Evolutionary conservation across 2,113 vertebrate genomes (phyloP), one percentile per base, ranked within the genome.

Genomic region (Xyliphius kryptos): DNA sequence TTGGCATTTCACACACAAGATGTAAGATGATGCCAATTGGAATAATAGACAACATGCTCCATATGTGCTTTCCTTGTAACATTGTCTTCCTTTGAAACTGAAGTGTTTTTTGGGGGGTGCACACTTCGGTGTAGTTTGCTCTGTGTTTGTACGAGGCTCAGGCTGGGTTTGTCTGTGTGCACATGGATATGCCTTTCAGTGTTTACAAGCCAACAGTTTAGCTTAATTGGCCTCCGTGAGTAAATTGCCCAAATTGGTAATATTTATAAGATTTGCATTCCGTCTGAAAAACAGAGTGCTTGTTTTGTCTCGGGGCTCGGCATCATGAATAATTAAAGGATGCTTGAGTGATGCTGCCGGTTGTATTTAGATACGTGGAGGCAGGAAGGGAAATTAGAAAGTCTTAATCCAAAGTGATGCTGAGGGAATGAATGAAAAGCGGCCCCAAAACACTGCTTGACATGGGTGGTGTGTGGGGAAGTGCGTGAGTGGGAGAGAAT

Each of bases 111-210:
- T 47, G 50, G 16, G 61, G 62, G 63, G 47, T 51, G 69, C 13
- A 19, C 12, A 9, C 36, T 38, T 16, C 52, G 57, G 57, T 51
- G 26, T 46, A n/a, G 6, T 46, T n/a, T 15, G 14, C 13, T 12
- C 40, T 69, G 77, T 79, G 79, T 77, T 80, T 80, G 81, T 74
- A 77, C 71, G 69, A 71, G 64, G 71, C 68, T 64, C 71, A 68
- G 77, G 81, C 73, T 82, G 80, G 76, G 81, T 79, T 69, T 80
- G 81, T 82, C 32, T 58, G 38, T 60, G 48, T 37, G 48, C 3
- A n/a, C 5, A 19, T 21, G 15, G 2, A 10, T 19, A 41, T 22
- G 16, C 36, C 6, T 64, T 56, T 68, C 48, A 61, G 48, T 74
- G 54, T 74, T 74, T 68, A 74, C 69, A 65, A 74, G 56, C 52